Conservation (phyloP, 2,113 vertebrate species). For the Dascyllus trimaculatus region DNA sequence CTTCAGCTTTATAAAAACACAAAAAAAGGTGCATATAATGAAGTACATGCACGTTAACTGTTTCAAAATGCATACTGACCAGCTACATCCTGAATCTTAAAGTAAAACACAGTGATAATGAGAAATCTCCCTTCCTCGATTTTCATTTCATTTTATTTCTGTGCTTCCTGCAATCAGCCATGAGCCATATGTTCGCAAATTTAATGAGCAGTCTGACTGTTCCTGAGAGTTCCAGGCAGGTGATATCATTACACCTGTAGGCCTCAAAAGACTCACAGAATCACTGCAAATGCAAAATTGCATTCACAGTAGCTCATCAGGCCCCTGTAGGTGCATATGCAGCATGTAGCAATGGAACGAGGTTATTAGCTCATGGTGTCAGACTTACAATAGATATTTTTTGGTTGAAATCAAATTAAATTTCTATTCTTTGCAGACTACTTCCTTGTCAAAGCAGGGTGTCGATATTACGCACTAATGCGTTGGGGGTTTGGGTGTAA, state of each 20-base stretch:
- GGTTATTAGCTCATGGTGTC: too few relatives aligned
- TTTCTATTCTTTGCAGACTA: too few relatives aligned
- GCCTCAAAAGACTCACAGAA: slow-evolving; percentile 21
- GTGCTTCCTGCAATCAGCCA: slow-evolving; percentile 9
- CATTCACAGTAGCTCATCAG: slow-evolving; percentile 8
- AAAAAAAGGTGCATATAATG: not conserved
- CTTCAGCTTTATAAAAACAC: slow-evolving; percentile 4
- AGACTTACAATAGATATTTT: too few relatives aligned
- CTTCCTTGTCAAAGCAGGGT: too few relatives aligned
- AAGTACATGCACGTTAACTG: not conserved
- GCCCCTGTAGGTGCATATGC: not conserved
- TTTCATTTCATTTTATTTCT: not conserved
- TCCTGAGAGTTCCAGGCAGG: not conserved
- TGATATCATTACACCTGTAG: slow-evolving; percentile 22
- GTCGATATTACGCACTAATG: too few relatives aligned
- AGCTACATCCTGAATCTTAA: not conserved
- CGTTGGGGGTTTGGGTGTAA: too few relatives aligned
- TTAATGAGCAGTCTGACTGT: slow-evolving; percentile 37
- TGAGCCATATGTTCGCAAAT: slow-evolving; percentile 28
- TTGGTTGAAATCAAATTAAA: too few relatives aligned
- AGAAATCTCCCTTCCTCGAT: not conserved
- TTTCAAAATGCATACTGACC: not conserved
- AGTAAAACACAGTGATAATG: not conserved
- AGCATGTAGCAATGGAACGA: not conserved
- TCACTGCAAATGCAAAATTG: not conserved